A percentile compares a stretch with the other conserved stretches of the same genome.
These are phyloP conservation scores for Amphiprion ocellaris DNA, from an alignment of 2,113 vertebrate species.

Conservation along the genomic window DNA sequence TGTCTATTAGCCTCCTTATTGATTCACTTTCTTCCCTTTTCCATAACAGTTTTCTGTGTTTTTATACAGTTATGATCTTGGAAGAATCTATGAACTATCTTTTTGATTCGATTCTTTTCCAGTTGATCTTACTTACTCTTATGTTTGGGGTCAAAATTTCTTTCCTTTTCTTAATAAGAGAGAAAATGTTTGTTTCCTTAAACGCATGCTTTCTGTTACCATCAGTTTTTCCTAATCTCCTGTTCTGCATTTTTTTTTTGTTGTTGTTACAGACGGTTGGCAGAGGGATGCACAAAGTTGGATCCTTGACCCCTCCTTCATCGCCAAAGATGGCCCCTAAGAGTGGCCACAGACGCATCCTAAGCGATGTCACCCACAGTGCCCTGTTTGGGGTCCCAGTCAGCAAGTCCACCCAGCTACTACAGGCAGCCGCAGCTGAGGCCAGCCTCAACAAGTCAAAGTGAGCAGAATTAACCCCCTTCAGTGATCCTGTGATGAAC, in stretches of 20 bases:
- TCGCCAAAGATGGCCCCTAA: constrained; percentile 94
- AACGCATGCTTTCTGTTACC: not conserved
- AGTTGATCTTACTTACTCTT: constrained; percentile 13
- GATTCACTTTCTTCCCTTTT: not conserved
- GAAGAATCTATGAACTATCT: not conserved
- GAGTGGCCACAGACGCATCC: constrained; percentile 93
- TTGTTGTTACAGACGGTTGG: constrained; percentile 41
- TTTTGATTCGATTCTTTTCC: constrained; percentile 4
- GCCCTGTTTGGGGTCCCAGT: constrained; percentile 96
- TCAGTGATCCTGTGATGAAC: constrained; percentile 57
- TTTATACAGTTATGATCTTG: constrained; percentile 4
- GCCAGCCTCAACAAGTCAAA: constrained; percentile 99
- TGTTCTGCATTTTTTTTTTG: not conserved
- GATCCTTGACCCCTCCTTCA: constrained; percentile 95
- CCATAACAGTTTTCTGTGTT: constrained; percentile 1
- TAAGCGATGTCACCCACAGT: constrained; percentile 98
- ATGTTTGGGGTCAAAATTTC: not conserved
- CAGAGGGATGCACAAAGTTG: constrained; percentile 85
- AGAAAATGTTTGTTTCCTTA: not conserved
- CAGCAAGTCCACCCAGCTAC: constrained; percentile 97
- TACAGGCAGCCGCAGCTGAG: constrained; percentile 96
- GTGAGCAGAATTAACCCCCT: constrained; percentile 83
- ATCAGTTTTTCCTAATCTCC: constrained; percentile 3
- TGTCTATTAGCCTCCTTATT: not conserved
- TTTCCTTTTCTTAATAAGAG: not conserved